Conservation (phyloP, 2,113 vertebrate species). For the Semnornis frantzii region DNA sequence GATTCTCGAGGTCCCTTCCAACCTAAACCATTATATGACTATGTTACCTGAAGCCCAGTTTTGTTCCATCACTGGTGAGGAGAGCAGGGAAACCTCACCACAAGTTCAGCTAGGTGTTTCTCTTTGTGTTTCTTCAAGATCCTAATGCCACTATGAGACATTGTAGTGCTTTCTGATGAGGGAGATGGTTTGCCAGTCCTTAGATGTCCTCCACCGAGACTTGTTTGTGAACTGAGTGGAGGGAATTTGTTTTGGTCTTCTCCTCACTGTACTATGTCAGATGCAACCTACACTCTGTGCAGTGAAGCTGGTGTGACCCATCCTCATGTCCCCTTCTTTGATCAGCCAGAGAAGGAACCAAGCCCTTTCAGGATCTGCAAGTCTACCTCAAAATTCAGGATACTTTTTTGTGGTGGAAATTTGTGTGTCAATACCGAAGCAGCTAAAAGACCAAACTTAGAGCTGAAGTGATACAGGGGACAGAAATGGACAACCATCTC, state of each 20-base stretch:
- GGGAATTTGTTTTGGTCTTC: background rate
- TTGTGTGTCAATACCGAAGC: background rate
- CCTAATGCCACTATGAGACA: background rate
- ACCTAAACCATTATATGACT: no score
- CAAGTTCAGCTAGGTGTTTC: background rate
- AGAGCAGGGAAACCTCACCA: background rate
- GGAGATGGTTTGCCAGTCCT: background rate
- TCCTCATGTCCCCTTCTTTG: background rate
- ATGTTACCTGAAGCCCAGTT: background rate
- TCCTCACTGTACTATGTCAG: fast-evolving
- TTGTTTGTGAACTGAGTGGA: background rate
- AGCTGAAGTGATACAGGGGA: background rate
- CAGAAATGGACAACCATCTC: background rate
- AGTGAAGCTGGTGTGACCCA: background rate
- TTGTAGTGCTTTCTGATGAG: background rate
- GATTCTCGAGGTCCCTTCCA: no score
- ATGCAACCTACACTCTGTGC: fast-evolving
- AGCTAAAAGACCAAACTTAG: background rate
- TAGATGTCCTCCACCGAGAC: background rate
- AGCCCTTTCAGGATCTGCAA: background rate
- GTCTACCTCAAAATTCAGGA: background rate
- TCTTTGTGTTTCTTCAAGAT: background rate
- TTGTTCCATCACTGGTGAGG: background rate
- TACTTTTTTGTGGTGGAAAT: background rate
- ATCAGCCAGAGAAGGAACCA: background rate